A percentile compares a stretch with the other conserved stretches of the same genome.
These are phyloP conservation scores for Diplosoma virens DNA, from an alignment of 23 tunicate species.

Conservation along the genomic window DNA sequence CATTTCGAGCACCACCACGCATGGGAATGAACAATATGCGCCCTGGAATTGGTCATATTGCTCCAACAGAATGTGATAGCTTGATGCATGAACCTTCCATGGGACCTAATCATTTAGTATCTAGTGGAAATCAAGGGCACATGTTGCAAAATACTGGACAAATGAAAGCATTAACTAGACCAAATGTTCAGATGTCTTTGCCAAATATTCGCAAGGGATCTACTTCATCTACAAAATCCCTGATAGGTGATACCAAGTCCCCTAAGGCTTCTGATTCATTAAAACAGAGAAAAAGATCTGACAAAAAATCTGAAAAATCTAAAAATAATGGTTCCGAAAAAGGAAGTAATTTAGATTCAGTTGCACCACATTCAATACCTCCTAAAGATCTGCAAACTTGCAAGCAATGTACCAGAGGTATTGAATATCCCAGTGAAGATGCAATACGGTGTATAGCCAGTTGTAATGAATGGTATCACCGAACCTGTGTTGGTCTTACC, in stretches of 20 bases:
- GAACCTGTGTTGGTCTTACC: slow-evolving; percentile 78
- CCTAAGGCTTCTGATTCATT: slow-evolving; percentile 33
- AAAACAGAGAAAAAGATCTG: slow-evolving; percentile 58
- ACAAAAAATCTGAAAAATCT: slow-evolving; percentile 40
- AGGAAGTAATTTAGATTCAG: not conserved
- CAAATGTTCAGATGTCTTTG: slow-evolving; percentile 35
- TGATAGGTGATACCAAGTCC: slow-evolving; percentile 30
- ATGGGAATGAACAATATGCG: slow-evolving; percentile 40
- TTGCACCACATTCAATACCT: slow-evolving; percentile 51
- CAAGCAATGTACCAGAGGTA: slow-evolving; percentile 37
- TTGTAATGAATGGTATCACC: slow-evolving; percentile 78
- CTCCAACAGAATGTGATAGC: slow-evolving; percentile 38
- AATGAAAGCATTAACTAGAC: slow-evolving; percentile 66
- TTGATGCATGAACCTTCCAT: slow-evolving; percentile 43
- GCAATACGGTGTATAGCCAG: slow-evolving; percentile 79
- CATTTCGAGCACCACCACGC: slow-evolving; percentile 37
- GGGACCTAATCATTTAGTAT: slow-evolving; percentile 45
- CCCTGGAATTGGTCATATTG: slow-evolving; percentile 52
- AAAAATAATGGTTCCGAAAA: slow-evolving; percentile 26
- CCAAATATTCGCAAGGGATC: slow-evolving; percentile 41
- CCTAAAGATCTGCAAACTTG: slow-evolving; percentile 54
- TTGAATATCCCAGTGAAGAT: slow-evolving; percentile 41
- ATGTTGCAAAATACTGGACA: slow-evolving; percentile 62
- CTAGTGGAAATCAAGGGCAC: slow-evolving; percentile 72
- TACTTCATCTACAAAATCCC: slow-evolving; percentile 10